Base-by-base conservation (phyloP, 2,113 vertebrate genomes). In the Megalops atlanticus region DNA sequence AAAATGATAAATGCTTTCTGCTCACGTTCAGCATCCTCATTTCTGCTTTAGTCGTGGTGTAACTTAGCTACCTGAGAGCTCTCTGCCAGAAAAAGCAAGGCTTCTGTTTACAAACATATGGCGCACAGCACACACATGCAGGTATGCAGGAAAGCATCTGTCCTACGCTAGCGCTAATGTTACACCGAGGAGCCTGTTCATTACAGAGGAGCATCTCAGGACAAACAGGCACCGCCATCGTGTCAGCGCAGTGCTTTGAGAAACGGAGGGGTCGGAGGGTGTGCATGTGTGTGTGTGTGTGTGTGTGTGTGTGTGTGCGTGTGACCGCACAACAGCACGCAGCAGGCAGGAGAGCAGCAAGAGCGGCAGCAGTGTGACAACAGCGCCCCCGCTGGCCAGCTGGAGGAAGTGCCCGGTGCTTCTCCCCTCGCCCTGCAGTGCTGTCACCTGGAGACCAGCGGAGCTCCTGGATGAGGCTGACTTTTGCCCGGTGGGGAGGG, bases 381-480 rank as follows among this genome's bases (percentile, higher is more conserved):
- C 45, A 54, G 75, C 35, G 64, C 75, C 81, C 68, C 75, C 33
- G 45, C 35, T 72, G 68, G 41, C 15, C 43, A 21, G 31, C 39
- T 74, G 35, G 5, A 18, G 69, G 41, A 31, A 24, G n/a, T 2
- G 43, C 68, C 3, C 8, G 3, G 8, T 24, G 7, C 52, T 31
- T 64, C 58, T 64, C 58, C 31, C 71, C 15, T 16, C 21, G 33
- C 38, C 6, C 71, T 40, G 38, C 38, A 73, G 35, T 39, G 36
- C 36, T 24, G n/a, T 70, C 24, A 79, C 40, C 31, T 43, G 15
- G n/a, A 74, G 36, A 36, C 49, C 14, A 35, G 35, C 47, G 24
- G 5, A 64, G 14, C 7, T 49, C 31, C 74, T 41, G 15, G 40
- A 18, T 47, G 2, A 43, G 24, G 39, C 35, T 38, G 18, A 4